These are phyloP conservation scores for Polyploca ridens DNA, from an alignment of 2,888 invertebrate genomes.

Conservation along the genomic window DNA sequence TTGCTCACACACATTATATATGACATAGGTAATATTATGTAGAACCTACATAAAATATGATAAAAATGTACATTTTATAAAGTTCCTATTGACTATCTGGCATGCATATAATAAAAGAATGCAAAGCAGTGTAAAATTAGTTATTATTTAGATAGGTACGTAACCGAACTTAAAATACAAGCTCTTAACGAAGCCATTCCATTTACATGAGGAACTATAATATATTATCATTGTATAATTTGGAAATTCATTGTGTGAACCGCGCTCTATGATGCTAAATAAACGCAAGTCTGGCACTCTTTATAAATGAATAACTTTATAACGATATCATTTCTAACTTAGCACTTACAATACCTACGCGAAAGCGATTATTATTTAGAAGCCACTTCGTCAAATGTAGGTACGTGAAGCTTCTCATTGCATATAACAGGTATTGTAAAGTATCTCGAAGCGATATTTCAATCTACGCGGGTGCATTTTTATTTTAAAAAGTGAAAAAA, in stretches of 20 bases:
- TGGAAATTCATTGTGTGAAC: constrained; percentile 70
- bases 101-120: constrained; percentile 80
- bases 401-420: constrained; percentile 77
- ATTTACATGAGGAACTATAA: constrained; percentile 66
- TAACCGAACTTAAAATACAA: constrained; percentile 75
- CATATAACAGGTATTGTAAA: constrained; percentile 61
- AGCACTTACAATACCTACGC: constrained; percentile 70
- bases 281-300: constrained; percentile 65
- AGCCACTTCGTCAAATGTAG: constrained; percentile 71
- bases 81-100: constrained; percentile 76
- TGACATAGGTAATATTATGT: constrained; percentile 17
- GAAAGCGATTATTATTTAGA: constrained; percentile 73
- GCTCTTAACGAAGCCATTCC: constrained; percentile 82
- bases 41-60: constrained; percentile 32
- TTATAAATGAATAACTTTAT: constrained; percentile 46
- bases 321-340: constrained; percentile 63
- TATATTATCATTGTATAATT: constrained; percentile 53
- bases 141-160: constrained; percentile 53
- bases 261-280: constrained; percentile 73
- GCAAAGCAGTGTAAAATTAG: constrained; percentile 80
- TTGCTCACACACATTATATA: constrained; percentile 17
- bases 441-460: constrained; percentile 74
- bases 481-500: constrained; percentile 78
- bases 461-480: constrained; percentile 82
- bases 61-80: constrained; percentile 58